phyloP scores from a whole-genome alignment of 2,888 invertebrate species.

The Allygus modestus region DNA sequence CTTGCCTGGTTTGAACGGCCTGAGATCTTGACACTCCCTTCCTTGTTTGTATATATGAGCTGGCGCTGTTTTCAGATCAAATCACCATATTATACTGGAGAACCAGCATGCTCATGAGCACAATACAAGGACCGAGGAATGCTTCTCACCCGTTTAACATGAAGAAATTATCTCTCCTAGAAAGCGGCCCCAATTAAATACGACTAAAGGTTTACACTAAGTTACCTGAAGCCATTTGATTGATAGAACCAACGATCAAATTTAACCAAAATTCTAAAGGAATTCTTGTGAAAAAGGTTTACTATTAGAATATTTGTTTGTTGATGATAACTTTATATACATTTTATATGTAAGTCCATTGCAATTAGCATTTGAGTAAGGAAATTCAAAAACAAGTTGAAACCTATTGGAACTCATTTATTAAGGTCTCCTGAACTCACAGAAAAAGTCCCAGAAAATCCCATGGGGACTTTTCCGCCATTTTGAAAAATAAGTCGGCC shows the following conservation, averaged over 20 bases:
- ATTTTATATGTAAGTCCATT: too few species aligned
- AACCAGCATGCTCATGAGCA: background rate
- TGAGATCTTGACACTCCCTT: background rate
- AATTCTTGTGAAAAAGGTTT: too few species aligned
- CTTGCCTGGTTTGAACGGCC: background rate
- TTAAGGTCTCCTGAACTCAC: too few species aligned
- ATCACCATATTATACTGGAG: background rate
- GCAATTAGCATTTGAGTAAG: too few species aligned
- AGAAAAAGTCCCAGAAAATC: too few species aligned
- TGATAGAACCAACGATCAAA: background rate
- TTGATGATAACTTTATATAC: background rate
- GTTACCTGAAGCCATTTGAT: background rate
- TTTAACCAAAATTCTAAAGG: background rate
- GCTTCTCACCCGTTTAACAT: background rate
- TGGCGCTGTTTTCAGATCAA: constrained; percentile 15
- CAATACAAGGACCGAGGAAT: background rate
- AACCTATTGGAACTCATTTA: too few species aligned
- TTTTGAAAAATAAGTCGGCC: too few species aligned
- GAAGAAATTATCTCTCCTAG: background rate
- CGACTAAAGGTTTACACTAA: background rate
- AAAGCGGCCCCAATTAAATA: background rate
- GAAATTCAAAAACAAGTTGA: too few species aligned
- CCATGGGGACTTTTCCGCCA: too few species aligned
- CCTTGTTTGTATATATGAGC: constrained; percentile 5
- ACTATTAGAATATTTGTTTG: background rate